Conservation (phyloP, 2,113 vertebrate species). For the Bubo blakistoni region DNA sequence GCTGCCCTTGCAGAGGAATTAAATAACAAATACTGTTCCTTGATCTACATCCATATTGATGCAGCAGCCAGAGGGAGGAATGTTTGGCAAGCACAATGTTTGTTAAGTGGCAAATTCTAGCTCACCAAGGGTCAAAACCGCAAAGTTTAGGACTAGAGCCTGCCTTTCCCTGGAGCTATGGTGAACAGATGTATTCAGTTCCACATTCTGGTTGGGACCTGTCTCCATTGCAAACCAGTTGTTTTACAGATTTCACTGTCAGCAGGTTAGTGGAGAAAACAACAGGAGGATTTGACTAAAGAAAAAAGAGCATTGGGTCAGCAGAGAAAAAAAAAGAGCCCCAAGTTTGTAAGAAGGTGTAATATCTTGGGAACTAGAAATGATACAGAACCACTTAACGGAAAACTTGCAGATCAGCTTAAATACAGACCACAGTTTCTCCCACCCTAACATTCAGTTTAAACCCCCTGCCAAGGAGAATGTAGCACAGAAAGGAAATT, state of each 20-base stretch:
- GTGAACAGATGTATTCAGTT: background rate
- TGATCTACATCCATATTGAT: background rate
- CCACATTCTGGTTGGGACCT: background rate
- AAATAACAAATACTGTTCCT: background rate
- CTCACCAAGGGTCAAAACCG: background rate
- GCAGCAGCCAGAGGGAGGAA: background rate
- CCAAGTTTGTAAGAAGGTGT: background rate
- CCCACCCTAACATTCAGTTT: background rate
- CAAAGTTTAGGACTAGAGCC: background rate
- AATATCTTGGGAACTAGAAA: background rate
- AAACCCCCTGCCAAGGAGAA: slow-evolving; percentile 9
- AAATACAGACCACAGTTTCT: background rate
- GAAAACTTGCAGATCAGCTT: background rate
- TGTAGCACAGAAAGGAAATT: background rate
- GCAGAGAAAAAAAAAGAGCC: background rate
- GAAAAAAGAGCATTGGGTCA: background rate
- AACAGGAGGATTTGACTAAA: background rate
- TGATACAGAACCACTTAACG: background rate
- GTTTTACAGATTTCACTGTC: background rate
- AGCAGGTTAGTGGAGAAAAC: background rate
- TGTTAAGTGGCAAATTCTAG: background rate
- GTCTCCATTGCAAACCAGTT: background rate
- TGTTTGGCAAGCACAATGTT: background rate
- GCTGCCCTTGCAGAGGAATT: background rate
- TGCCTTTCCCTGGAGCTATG: background rate